Evolutionary conservation across 1,140 invertebrate species (phyloP).

Genomic region (Aphidius ervi): DNA sequence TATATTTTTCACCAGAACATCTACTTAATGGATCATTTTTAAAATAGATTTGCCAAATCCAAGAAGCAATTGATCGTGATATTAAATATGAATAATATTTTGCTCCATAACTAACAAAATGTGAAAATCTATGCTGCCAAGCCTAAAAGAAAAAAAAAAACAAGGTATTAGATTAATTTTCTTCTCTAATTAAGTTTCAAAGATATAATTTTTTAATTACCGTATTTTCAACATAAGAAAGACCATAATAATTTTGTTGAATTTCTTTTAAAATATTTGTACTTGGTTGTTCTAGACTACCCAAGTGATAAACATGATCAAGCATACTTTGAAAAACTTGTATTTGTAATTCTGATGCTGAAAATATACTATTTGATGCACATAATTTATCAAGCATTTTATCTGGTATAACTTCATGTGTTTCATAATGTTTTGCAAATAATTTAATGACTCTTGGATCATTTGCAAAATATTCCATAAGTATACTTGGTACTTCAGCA

Average conservation of each 20-base stretch:
- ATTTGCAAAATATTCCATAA: constrained; percentile 97
- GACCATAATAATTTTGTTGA: constrained; percentile 78
- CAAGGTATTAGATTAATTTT: neutral
- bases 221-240: constrained; percentile 84
- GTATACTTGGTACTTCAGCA: constrained; percentile 95
- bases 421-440: constrained; percentile 91
- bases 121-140: constrained; percentile 94
- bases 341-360: constrained; percentile 85
- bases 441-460: constrained; percentile 80
- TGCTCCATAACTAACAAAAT: constrained; percentile 95
- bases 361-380: constrained; percentile 79
- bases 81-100: constrained; percentile 98
- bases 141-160: constrained; percentile 57
- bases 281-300: constrained; percentile 57
- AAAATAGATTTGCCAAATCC: constrained; percentile 91
- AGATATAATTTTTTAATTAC: constrained; percentile 51
- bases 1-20: constrained; percentile 70
- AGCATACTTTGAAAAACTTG: constrained; percentile 70
- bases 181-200: constrained; percentile 8
- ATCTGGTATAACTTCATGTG: constrained; percentile 77
- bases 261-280: constrained; percentile 78
- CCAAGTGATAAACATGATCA: constrained; percentile 85
- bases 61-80: constrained; percentile 86
- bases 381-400: constrained; percentile 74
- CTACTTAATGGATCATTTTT: constrained; percentile 76